Conservation (phyloP, 2,888 invertebrate species). For the Herminia tarsipennalis region DNA sequence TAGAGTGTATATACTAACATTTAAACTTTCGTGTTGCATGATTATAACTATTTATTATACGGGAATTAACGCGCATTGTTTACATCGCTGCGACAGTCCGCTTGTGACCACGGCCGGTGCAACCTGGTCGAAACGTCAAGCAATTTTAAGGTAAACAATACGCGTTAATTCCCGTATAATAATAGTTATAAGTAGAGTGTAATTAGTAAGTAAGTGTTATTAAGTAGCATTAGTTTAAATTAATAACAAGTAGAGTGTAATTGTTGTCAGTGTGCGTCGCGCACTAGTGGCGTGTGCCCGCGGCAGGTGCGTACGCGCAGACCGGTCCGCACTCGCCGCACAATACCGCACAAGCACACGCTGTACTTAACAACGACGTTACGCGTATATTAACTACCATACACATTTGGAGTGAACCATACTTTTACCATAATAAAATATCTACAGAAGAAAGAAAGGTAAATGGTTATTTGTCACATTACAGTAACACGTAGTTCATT, state of each 20-base stretch:
- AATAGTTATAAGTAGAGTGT: not conserved
- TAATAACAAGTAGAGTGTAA: not conserved
- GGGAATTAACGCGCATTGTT: no score
- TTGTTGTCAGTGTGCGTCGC: conserved; percentile 50
- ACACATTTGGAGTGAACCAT: not conserved
- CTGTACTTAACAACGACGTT: conserved; percentile 14
- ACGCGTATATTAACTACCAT: conserved; percentile 6
- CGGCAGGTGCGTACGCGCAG: conserved; percentile 75
- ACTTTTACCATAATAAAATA: not conserved
- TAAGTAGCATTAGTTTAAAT: no score
- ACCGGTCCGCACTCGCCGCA: conserved; percentile 42
- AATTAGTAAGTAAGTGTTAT: not conserved
- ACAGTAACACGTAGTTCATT: no score
- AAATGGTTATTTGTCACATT: no score
- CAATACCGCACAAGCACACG: conserved; percentile 40
- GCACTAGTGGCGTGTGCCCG: conserved; percentile 77
- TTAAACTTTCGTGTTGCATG: no score
- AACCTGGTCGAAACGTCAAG: no score
- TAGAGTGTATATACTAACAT: no score
- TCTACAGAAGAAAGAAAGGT: not conserved
- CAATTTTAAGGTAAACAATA: no score
- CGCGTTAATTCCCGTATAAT: no score
- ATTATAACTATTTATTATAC: no score
- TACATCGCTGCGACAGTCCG: no score
- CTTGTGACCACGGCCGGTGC: no score